A percentile compares a stretch with the other conserved stretches of the same genome.
phyloP scores from a whole-genome alignment of 2,888 invertebrate species.

The Dorcus parallelipipedus region DNA sequence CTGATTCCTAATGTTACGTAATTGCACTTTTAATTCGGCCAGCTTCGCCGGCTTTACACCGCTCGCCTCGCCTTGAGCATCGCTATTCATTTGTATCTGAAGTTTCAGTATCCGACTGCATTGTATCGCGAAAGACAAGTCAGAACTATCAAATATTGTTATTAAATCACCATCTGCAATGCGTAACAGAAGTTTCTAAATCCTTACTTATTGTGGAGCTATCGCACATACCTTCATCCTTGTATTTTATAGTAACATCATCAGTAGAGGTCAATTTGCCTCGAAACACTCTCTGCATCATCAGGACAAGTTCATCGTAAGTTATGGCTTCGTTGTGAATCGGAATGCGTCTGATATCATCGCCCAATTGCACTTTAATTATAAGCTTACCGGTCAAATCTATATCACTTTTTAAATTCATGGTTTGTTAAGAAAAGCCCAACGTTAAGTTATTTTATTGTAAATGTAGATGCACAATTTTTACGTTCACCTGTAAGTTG shows the following conservation, averaged over 20 bases:
- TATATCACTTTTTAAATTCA: slow-evolving; percentile 45
- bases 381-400: slow-evolving; percentile 55
- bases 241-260: slow-evolving; percentile 68
- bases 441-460: no score
- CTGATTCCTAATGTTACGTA: slow-evolving; percentile 55
- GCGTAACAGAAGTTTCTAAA: slow-evolving; percentile 29
- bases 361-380: slow-evolving; percentile 59
- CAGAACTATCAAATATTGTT: slow-evolving; percentile 68
- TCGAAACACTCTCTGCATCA: slow-evolving; percentile 70
- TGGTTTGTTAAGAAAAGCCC: slow-evolving; percentile 13
- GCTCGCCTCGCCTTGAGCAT: slow-evolving; percentile 28
- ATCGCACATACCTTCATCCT: slow-evolving; percentile 60
- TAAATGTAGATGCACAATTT: no score
- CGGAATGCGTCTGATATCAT: slow-evolving; percentile 65
- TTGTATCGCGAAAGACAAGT: slow-evolving; percentile 67
- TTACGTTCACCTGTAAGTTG: no score
- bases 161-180: slow-evolving; percentile 68
- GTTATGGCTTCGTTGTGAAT: slow-evolving; percentile 72
- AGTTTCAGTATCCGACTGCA: slow-evolving; percentile 63
- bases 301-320: slow-evolving; percentile 64
- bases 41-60: slow-evolving; percentile 44
- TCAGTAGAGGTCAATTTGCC: slow-evolving; percentile 61
- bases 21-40: slow-evolving; percentile 48
- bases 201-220: no score
- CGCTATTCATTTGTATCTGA: slow-evolving; percentile 54